Evolutionary conservation across 2,888 invertebrate genomes (phyloP).

Genomic region (Phortica okadai): DNA sequence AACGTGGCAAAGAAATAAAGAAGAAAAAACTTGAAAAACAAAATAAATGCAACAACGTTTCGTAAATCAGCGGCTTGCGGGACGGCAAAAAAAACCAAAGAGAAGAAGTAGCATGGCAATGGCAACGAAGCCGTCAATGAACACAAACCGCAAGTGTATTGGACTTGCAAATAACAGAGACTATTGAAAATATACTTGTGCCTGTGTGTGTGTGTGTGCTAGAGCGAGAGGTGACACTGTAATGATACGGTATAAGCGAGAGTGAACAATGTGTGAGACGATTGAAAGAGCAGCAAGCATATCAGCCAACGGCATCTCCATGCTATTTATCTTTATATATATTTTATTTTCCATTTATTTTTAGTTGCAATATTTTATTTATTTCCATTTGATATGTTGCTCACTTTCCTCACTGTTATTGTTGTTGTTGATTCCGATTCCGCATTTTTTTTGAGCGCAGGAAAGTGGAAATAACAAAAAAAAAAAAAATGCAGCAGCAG

Average conservation of each 20-base stretch:
- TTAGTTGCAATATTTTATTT: conserved; percentile 17
- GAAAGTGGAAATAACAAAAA: neutral
- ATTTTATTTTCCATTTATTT: conserved; percentile 26
- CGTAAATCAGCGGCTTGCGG: neutral
- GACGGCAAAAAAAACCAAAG: neutral
- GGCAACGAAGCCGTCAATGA: conserved; percentile 7
- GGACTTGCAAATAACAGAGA: conserved; percentile 11
- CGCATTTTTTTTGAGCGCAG: neutral
- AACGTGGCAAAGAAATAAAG: neutral
- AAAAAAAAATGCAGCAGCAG: neutral
- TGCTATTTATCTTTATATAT: conserved; percentile 27
- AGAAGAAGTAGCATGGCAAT: neutral
- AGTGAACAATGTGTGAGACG: neutral
- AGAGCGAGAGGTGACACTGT: neutral
- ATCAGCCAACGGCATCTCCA: conserved; percentile 10
- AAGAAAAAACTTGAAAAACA: neutral
- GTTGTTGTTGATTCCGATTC: neutral
- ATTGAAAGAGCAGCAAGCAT: neutral
- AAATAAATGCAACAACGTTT: neutral
- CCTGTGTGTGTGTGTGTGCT: neutral
- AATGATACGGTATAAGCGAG: neutral
- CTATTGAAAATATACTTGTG: neutral
- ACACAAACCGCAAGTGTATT: conserved; percentile 28
- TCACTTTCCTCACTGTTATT: conserved; percentile 2
- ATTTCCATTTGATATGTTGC: conserved; percentile 12